Evolutionary conservation across 2,797 vertebrate species (phyloP).

Genomic region (Lepus oiostolus): DNA sequence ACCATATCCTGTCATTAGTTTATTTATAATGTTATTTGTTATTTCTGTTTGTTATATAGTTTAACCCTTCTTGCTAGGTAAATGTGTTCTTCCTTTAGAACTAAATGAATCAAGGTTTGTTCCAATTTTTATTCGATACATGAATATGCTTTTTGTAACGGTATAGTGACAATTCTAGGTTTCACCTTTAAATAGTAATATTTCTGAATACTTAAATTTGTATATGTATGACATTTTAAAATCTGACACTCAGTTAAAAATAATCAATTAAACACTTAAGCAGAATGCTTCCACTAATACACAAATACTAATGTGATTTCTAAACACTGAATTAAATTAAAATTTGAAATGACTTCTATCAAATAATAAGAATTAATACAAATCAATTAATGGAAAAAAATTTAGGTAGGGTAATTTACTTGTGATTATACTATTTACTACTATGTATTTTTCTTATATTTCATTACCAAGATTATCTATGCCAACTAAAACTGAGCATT

Average conservation of each 20-base stretch:
- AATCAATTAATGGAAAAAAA: background rate
- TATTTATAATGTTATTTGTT: background rate
- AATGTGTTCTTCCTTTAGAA: conserved; percentile 2
- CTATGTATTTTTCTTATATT: background rate
- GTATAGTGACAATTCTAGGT: background rate
- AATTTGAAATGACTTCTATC: background rate
- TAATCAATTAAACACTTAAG: background rate
- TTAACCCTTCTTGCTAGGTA: background rate
- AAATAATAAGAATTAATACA: background rate
- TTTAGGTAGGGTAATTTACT: background rate
- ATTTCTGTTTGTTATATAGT: background rate
- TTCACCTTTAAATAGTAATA: background rate
- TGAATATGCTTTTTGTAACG: background rate
- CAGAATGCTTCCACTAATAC: conserved; percentile 9
- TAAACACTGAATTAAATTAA: conserved; percentile 20
- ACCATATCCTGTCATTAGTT: background rate
- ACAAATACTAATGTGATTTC: background rate
- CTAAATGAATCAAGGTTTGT: background rate
- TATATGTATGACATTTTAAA: background rate
- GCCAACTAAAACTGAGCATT: background rate
- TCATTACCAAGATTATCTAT: background rate
- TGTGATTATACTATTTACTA: background rate
- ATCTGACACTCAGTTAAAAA: background rate
- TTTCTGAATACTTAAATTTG: background rate
- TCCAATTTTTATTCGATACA: background rate